A percentile compares a stretch with the other conserved stretches of the same genome.
phyloP scores from a whole-genome alignment of 2,113 vertebrate genomes.

The Rutilus rutilus region DNA sequence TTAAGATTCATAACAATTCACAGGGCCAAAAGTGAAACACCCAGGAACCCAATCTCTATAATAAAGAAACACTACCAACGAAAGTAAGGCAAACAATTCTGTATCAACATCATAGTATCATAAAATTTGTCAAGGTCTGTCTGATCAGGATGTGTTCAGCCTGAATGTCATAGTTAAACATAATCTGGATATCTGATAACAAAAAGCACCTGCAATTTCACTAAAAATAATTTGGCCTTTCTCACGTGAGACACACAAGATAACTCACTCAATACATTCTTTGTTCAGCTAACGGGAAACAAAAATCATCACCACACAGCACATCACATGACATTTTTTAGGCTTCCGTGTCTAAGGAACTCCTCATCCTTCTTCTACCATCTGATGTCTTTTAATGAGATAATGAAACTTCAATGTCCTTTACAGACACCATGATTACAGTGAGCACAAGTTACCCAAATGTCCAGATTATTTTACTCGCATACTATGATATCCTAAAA shows the following conservation, averaged over 20 bases:
- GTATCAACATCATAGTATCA: background rate
- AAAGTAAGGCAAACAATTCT: background rate
- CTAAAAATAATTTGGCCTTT: background rate
- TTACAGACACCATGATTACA: background rate
- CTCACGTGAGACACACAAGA: constrained; percentile 1
- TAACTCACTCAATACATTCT: background rate
- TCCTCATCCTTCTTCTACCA: background rate
- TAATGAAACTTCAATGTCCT: background rate
- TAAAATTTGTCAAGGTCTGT: background rate
- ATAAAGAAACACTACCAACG: background rate
- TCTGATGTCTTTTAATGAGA: background rate
- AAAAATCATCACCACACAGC: background rate
- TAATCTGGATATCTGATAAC: background rate
- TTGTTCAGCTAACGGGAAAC: background rate
- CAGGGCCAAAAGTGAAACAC: background rate
- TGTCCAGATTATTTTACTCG: background rate
- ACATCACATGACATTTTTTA: constrained; percentile 25
- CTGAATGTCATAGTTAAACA: background rate
- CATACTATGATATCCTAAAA: background rate
- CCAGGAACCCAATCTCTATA: no score
- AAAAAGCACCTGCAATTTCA: background rate
- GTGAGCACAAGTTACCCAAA: background rate
- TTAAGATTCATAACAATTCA: no score
- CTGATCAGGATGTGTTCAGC: background rate
- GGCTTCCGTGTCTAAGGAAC: background rate